These are phyloP conservation scores for Pseudolaguvia tuberculata DNA, from an alignment of 2,113 vertebrate species.

Conservation along the genomic window DNA sequence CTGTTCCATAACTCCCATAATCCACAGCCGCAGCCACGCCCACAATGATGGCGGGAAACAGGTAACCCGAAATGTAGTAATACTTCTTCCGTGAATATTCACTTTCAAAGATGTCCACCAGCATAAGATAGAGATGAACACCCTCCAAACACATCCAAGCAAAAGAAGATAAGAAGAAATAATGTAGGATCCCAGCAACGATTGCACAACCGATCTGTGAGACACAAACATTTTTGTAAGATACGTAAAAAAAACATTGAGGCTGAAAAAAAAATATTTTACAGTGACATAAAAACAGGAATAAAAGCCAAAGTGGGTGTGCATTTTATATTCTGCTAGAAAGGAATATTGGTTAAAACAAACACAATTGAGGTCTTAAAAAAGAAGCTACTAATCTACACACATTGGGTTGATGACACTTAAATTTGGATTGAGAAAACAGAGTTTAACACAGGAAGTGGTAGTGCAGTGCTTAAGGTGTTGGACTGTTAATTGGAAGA, in stretches of 20 bases:
- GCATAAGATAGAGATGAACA: constrained; percentile 96
- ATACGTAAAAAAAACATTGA: not conserved
- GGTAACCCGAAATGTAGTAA: constrained; percentile 95
- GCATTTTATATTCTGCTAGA: not conserved
- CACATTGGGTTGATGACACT: too few relatives aligned
- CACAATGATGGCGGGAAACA: constrained; percentile 94
- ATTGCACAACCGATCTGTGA: constrained; percentile 89
- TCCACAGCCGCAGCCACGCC: constrained; percentile 94
- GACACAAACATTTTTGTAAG: not conserved
- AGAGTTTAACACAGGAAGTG: not conserved
- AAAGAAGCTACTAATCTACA: too few relatives aligned
- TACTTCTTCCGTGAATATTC: constrained; percentile 99
- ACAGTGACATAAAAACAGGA: not conserved
- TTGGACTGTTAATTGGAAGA: too few relatives aligned
- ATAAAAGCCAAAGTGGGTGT: not conserved
- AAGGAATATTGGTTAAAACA: not conserved
- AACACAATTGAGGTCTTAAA: too few relatives aligned
- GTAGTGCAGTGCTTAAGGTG: not conserved
- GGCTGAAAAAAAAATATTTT: not conserved
- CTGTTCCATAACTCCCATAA: constrained; percentile 92
- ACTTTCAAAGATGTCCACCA: constrained; percentile 98
- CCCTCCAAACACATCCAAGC: constrained; percentile 99
- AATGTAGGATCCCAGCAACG: constrained; percentile 94
- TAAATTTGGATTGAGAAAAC: not conserved
- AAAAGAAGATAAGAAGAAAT: constrained; percentile 97